Evolutionary conservation across 2,888 invertebrate species (phyloP).

Genomic region (Hofmannophila pseudospretella): DNA sequence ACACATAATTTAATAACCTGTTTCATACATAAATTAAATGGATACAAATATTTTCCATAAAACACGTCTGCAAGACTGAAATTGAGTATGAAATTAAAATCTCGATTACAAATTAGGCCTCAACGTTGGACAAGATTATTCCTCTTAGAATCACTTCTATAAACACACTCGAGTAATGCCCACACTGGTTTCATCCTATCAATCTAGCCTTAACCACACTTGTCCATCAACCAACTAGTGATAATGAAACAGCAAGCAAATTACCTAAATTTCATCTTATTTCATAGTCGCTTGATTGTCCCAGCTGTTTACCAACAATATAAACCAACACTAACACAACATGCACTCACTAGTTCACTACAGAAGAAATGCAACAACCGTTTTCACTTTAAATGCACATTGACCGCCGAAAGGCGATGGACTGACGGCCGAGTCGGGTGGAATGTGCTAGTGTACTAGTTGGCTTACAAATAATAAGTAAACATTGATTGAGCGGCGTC

Average conservation of each 20-base stretch:
- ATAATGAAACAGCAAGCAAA: conserved; percentile 21
- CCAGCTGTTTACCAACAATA: conserved; percentile 48
- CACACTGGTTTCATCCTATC: too few relatives aligned
- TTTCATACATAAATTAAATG: too few relatives aligned
- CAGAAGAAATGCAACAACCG: conserved; percentile 48
- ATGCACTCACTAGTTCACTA: conserved; percentile 42
- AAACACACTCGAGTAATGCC: too few relatives aligned
- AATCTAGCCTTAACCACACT: conserved; percentile 21
- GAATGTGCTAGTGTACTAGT: conserved; percentile 71
- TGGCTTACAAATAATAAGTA: conserved; percentile 62
- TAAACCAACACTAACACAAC: conserved; percentile 31
- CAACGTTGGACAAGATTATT: too few relatives aligned
- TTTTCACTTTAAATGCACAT: conserved; percentile 67
- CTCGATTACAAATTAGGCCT: too few relatives aligned
- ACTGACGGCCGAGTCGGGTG: conserved; percentile 47
- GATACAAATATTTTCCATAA: too few relatives aligned
- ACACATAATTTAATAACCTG: too few relatives aligned
- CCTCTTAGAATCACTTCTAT: too few relatives aligned
- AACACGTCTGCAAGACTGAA: too few relatives aligned
- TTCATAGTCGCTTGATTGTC: conserved; percentile 59
- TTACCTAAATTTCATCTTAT: conserved; percentile 76
- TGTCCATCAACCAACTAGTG: conserved; percentile 13
- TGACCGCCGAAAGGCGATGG: conserved; percentile 29
- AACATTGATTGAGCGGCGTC: conserved; percentile 48
- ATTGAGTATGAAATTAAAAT: too few relatives aligned